phyloP scores from a whole-genome alignment of 2,113 vertebrate genomes.

The Lonchura striata region DNA sequence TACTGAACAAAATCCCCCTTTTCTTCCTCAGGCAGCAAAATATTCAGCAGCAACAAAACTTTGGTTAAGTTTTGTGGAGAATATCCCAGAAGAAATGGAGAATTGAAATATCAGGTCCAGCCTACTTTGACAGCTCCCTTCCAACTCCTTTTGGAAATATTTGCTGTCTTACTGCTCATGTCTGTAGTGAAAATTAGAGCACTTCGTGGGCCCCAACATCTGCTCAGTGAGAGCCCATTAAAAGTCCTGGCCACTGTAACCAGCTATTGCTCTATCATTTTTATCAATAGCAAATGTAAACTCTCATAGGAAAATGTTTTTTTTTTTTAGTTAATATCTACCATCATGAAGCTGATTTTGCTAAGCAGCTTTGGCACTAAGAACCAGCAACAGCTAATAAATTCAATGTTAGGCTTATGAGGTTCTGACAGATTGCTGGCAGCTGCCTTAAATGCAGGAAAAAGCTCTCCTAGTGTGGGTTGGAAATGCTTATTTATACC shows the following conservation, averaged over 20 bases:
- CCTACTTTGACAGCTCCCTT: background rate
- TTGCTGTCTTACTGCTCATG: background rate
- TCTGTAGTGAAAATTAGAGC: background rate
- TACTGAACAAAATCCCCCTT: background rate
- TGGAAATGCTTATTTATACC: constrained; percentile 65
- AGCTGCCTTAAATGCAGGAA: constrained; percentile 54
- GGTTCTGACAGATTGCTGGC: constrained; percentile 64
- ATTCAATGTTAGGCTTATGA: constrained; percentile 55
- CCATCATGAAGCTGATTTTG: constrained; percentile 50
- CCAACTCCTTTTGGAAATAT: background rate
- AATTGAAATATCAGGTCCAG: background rate
- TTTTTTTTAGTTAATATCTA: constrained; percentile 8
- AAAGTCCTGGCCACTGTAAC: background rate
- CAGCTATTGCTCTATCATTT: background rate
- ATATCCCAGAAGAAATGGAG: background rate
- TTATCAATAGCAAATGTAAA: background rate
- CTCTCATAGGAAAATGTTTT: background rate
- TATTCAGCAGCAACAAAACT: background rate
- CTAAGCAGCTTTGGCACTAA: constrained; percentile 56
- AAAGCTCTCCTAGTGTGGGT: constrained; percentile 56
- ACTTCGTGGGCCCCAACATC: background rate
- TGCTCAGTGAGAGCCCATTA: background rate
- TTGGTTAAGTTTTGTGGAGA: background rate
- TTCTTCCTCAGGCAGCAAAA: background rate
- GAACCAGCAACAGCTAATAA: constrained; percentile 59